Evolutionary conservation across 2,797 vertebrate genomes (phyloP).

Genomic region (Odontamblyopus rebecca): DNA sequence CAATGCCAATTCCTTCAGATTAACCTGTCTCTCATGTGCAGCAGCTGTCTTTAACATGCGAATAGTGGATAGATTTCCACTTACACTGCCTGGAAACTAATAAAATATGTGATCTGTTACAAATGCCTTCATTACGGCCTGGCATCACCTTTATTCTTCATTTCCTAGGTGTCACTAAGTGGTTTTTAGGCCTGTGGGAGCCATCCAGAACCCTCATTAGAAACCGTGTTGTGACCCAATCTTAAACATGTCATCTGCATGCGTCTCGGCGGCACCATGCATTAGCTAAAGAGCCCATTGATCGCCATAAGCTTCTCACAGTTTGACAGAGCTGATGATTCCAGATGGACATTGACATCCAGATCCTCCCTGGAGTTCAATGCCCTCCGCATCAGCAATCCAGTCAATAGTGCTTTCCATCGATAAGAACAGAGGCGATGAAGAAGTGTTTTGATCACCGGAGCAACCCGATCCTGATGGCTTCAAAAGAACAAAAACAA

Average conservation of each 20-base stretch:
- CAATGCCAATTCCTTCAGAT: conserved; percentile 27
- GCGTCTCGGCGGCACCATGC: conserved; percentile 39
- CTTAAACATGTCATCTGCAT: conserved; percentile 55
- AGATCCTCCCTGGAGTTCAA: conserved; percentile 46
- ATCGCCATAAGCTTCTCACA: conserved; percentile 56
- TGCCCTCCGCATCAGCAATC: conserved; percentile 46
- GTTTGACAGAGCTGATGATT: conserved; percentile 52
- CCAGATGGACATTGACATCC: conserved; percentile 44
- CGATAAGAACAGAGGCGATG: conserved; percentile 40
- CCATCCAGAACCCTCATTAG: conserved; percentile 52
- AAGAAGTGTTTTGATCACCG: conserved; percentile 44
- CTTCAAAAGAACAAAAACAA: conserved; percentile 21
- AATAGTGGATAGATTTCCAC: conserved; percentile 40
- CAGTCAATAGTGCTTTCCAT: conserved; percentile 57
- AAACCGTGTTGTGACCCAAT: conserved; percentile 52
- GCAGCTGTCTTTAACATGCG: conserved; percentile 16
- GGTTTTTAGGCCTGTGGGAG: conserved; percentile 52
- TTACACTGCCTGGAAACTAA: conserved; percentile 47
- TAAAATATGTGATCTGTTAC: conserved; percentile 60
- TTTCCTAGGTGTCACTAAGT: conserved; percentile 54
- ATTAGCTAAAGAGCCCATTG: conserved; percentile 66
- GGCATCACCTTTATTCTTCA: conserved; percentile 44
- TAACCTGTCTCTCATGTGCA: conserved; percentile 33
- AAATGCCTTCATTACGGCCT: conserved; percentile 58
- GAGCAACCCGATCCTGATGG: conserved; percentile 20